Percentiles rank a stretch among this genome's conserved stretches.
Conservation (phyloP, 2,888 invertebrate species). For the Prostheceraeus crozeri region DNA sequence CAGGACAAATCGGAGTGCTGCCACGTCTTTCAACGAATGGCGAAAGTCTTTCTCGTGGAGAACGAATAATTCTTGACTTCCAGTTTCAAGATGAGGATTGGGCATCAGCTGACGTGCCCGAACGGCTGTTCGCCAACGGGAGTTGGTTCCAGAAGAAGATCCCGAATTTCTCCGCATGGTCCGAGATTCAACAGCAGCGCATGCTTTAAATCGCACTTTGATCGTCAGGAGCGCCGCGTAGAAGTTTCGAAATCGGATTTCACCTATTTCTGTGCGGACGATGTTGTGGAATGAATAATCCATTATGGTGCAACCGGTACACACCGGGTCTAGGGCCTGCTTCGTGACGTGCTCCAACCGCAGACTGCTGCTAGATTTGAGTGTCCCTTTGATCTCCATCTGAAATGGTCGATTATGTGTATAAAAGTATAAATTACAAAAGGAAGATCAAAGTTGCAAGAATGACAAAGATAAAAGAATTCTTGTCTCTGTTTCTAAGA, state of each 20-base stretch:
- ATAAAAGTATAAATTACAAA: too few relatives aligned
- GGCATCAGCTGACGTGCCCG: not conserved
- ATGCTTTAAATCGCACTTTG: not conserved
- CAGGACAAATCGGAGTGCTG: not conserved
- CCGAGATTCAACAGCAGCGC: not conserved
- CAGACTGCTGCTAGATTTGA: too few relatives aligned
- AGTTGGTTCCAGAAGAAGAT: not conserved
- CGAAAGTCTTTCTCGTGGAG: conserved; percentile 7
- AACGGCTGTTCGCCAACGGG: not conserved
- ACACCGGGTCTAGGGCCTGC: too few relatives aligned
- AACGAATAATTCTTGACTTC: not conserved
- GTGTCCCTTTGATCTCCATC: too few relatives aligned
- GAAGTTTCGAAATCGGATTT: not conserved
- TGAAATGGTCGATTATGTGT: too few relatives aligned
- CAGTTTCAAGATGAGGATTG: not conserved
- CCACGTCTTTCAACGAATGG: not conserved
- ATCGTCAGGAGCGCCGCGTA: conserved; percentile 3
- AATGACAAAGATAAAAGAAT: too few relatives aligned
- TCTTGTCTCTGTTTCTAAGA: too few relatives aligned
- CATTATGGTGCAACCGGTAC: not conserved
- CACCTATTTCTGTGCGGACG: not conserved
- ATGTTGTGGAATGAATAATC: conserved; percentile 5
- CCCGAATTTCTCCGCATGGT: not conserved
- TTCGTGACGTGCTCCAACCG: too few relatives aligned
- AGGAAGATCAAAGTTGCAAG: too few relatives aligned